These are phyloP conservation scores for Trachelus troglodyta DNA, from an alignment of 2,888 invertebrate genomes.

Conservation along the genomic window DNA sequence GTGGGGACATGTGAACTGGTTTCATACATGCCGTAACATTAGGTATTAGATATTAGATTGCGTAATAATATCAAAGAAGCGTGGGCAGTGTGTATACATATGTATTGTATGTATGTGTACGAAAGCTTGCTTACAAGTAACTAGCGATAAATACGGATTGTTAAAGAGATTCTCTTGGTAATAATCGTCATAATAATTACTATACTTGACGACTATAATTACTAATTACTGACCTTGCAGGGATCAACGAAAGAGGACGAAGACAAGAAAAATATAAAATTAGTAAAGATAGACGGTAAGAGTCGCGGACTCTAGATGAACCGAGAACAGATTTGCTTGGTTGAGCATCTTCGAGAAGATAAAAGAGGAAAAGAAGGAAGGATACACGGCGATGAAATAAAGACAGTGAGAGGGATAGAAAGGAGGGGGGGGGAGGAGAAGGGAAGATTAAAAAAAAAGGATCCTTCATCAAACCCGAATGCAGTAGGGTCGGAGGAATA, in stretches of 20 bases:
- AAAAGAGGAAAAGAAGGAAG: not conserved
- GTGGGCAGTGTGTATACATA: not conserved
- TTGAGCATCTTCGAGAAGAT: not conserved
- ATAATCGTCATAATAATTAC: not conserved
- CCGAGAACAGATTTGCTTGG: not conserved
- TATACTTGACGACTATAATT: not conserved
- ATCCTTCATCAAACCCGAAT: slow-evolving; percentile 28
- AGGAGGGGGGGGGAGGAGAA: not conserved
- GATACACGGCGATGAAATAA: not conserved
- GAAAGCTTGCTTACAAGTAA: not conserved
- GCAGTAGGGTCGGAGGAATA: slow-evolving; percentile 20
- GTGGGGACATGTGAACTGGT: slow-evolving; percentile 37
- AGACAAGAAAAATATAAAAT: not conserved
- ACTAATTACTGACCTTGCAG: not conserved
- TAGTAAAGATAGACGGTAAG: not conserved
- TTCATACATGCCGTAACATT: slow-evolving; percentile 34
- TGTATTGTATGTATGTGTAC: not conserved
- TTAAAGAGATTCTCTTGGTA: not conserved
- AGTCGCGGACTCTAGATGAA: not conserved
- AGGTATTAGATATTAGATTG: not conserved
- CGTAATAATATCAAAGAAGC: not conserved
- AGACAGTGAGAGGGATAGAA: not conserved
- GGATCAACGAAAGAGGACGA: not conserved
- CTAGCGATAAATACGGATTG: not conserved
- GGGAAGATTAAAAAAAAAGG: slow-evolving; percentile 16